Conservation (phyloP, 2,797 vertebrate genomes). For the Ispidina picta region DNA sequence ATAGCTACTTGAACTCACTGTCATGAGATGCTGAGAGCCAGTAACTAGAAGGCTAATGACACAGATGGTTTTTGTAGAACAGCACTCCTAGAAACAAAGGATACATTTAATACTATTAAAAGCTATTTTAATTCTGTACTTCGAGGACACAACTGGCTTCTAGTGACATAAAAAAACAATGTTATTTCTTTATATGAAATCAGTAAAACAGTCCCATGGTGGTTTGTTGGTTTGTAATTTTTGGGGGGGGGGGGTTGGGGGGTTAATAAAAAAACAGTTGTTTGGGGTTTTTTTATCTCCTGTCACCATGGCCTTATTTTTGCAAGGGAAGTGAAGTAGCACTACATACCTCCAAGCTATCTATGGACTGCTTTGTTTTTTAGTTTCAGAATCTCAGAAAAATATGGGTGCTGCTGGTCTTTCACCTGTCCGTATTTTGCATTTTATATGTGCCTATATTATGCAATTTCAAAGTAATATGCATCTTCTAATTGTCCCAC, state of each 20-base stretch:
- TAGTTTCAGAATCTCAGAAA: background rate
- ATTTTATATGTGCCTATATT: background rate
- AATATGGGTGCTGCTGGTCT: background rate
- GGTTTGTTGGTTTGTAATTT: background rate
- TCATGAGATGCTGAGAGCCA: conserved; percentile 8
- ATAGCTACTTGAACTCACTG: conserved; percentile 36
- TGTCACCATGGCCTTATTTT: background rate
- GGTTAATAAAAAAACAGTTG: too few relatives aligned
- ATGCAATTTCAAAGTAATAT: accelerated
- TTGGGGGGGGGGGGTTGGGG: accelerated
- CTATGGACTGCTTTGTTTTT: background rate
- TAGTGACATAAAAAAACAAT: background rate
- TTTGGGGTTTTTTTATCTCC: background rate
- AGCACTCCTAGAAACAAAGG: background rate
- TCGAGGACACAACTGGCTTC: background rate
- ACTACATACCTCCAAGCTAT: background rate
- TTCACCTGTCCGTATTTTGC: accelerated
- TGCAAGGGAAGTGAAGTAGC: background rate
- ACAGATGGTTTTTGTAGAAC: background rate
- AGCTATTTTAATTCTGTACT: background rate
- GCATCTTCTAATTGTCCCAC: background rate
- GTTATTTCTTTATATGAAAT: background rate
- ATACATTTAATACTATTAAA: background rate
- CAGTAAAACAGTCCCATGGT: background rate
- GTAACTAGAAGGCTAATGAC: background rate